Percentiles rank a stretch among this genome's conserved stretches.
Conservation (phyloP, 2,888 invertebrate genomes). For the Diploptera punctata region DNA sequence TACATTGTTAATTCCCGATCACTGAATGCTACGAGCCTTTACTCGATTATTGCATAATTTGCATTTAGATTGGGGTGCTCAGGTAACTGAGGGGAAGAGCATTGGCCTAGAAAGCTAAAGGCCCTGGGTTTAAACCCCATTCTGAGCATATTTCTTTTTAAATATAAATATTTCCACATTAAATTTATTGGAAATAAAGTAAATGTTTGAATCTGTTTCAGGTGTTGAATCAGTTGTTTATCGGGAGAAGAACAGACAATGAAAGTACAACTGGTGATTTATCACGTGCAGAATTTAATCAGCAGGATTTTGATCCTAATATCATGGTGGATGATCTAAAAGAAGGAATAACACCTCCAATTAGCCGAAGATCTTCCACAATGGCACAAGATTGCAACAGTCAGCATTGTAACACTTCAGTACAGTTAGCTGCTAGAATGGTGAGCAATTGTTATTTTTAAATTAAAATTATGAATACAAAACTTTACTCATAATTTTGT, state of each 20-base stretch:
- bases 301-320: conserved; percentile 75
- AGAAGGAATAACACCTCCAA: conserved; percentile 44
- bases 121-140: too few species aligned
- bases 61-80: too few species aligned
- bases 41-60: too few species aligned
- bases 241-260: conserved; percentile 58
- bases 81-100: too few species aligned
- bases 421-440: conserved; percentile 66
- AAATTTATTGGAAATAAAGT: too few species aligned
- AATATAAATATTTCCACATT: too few species aligned
- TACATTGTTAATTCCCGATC: too few species aligned
- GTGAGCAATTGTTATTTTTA: conserved; percentile 50
- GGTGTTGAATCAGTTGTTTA: conserved; percentile 67
- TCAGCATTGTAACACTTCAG: conserved; percentile 53
- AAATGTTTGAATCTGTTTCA: conserved; percentile 46
- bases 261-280: conserved; percentile 52
- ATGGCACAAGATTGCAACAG: conserved; percentile 27
- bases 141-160: too few species aligned
- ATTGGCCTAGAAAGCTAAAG: too few species aligned
- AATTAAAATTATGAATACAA: too few species aligned
- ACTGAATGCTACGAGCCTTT: too few species aligned
- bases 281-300: conserved; percentile 55
- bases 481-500: too few species aligned
- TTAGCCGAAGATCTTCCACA: conserved; percentile 41
- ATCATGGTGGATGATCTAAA: conserved; percentile 71